phyloP scores from a whole-genome alignment of 2,888 invertebrate genomes.

The Syritta pipiens region DNA sequence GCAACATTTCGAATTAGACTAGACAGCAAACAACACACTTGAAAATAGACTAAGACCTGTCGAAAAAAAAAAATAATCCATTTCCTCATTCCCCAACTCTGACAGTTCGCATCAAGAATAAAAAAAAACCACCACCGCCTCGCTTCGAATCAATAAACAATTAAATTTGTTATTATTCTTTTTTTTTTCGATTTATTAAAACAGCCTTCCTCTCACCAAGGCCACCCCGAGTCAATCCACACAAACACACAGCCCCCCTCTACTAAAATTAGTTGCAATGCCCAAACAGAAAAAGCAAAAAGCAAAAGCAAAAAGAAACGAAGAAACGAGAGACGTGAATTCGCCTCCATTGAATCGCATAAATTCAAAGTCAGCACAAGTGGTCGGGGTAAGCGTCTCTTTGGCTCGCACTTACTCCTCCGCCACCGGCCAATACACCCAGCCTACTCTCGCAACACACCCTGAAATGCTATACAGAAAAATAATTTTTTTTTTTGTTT shows the following conservation, averaged over 20 bases:
- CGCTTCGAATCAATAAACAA: slow-evolving; percentile 40
- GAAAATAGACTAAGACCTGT: no score
- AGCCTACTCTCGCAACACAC: slow-evolving; percentile 55
- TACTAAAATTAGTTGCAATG: slow-evolving; percentile 51
- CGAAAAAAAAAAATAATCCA: no score
- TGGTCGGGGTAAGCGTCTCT: slow-evolving; percentile 66
- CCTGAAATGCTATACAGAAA: slow-evolving; percentile 32
- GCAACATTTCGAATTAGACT: no score
- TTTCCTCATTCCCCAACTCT: background rate
- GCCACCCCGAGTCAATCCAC: slow-evolving; percentile 22
- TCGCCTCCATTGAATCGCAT: slow-evolving; percentile 64
- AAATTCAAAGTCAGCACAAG: slow-evolving; percentile 29
- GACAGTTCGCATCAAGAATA: background rate
- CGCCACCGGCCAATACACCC: background rate
- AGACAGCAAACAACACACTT: no score
- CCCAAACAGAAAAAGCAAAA: slow-evolving; percentile 29
- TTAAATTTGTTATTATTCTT: slow-evolving; percentile 33
- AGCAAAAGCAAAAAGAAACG: slow-evolving; percentile 6
- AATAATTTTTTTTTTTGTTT: slow-evolving; percentile 12
- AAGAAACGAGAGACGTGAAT: slow-evolving; percentile 27
- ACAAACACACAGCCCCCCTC: slow-evolving; percentile 39
- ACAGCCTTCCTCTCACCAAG: slow-evolving; percentile 36
- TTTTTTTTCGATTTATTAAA: slow-evolving; percentile 16
- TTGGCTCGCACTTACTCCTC: slow-evolving; percentile 39
- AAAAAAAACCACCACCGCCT: background rate